These are phyloP conservation scores for Gambusia yucatana DNA, from an alignment of 2,797 vertebrate species.

Conservation along the genomic window DNA sequence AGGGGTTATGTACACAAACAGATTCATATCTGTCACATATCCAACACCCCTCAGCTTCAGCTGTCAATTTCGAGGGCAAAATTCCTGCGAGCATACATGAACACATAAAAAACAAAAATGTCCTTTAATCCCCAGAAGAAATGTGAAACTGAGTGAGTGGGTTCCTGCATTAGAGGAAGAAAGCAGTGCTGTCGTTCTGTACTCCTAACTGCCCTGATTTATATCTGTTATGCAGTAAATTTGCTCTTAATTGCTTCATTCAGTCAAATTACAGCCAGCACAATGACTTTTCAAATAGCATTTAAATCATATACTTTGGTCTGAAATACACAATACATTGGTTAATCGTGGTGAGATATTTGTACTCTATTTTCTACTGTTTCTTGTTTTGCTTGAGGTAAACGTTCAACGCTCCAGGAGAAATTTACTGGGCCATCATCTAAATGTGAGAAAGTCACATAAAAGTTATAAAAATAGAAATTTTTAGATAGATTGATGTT, in stretches of 20 bases:
- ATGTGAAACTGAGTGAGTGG: background rate
- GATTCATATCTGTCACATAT: background rate
- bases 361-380: background rate
- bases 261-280: background rate
- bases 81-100: background rate
- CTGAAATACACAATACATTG: background rate
- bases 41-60: background rate
- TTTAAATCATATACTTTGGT: background rate
- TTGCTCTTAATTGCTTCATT: background rate
- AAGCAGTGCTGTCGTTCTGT: background rate
- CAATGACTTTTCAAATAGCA: background rate
- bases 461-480: background rate
- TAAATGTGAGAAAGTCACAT: background rate
- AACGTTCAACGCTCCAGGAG: background rate
- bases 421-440: background rate
- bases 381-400: background rate
- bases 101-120: background rate
- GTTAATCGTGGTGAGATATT: background rate
- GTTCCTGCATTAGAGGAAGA: background rate
- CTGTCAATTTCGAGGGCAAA: background rate
- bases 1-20: background rate
- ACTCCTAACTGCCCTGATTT: background rate
- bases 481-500: background rate
- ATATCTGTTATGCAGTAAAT: background rate
- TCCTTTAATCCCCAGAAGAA: background rate